Conservation (phyloP, 2,113 vertebrate species). For the Coregonus clupeaformis region DNA sequence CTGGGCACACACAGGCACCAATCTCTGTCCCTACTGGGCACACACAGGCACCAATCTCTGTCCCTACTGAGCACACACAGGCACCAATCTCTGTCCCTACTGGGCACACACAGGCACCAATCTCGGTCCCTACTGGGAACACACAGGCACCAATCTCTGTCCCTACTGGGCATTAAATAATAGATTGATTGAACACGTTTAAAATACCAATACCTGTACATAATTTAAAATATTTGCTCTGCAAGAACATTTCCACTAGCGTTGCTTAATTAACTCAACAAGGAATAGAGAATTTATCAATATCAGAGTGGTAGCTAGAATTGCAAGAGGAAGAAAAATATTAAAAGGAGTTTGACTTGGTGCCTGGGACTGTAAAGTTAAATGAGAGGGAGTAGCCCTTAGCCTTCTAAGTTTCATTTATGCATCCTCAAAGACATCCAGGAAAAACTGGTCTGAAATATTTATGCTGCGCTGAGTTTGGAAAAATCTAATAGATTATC, state of each 20-base stretch:
- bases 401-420: slow-evolving; percentile 18
- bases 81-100: background rate
- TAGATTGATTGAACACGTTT: slow-evolving; percentile 15
- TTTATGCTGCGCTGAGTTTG: slow-evolving; percentile 15
- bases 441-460: slow-evolving; percentile 31
- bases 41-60: too few species aligned
- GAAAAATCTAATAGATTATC: background rate
- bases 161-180: slow-evolving; percentile 8
- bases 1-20: background rate
- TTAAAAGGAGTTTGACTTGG: slow-evolving; percentile 24
- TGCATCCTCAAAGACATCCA: slow-evolving; percentile 26
- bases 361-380: slow-evolving; percentile 26
- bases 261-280: slow-evolving; percentile 33
- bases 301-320: slow-evolving; percentile 18
- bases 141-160: background rate
- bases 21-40: background rate
- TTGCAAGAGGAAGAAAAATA: background rate
- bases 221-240: slow-evolving; percentile 11
- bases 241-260: slow-evolving; percentile 11
- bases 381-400: slow-evolving; percentile 12
- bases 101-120: too few species aligned
- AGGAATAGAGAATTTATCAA: slow-evolving; percentile 26
- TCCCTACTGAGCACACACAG: background rate
- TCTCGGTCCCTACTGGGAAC: too few species aligned
- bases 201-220: slow-evolving; percentile 23